Evolutionary conservation across 1,140 invertebrate genomes (phyloP), one percentile per base, ranked within the genome.

Genomic region (Drosophila prosaltans): DNA sequence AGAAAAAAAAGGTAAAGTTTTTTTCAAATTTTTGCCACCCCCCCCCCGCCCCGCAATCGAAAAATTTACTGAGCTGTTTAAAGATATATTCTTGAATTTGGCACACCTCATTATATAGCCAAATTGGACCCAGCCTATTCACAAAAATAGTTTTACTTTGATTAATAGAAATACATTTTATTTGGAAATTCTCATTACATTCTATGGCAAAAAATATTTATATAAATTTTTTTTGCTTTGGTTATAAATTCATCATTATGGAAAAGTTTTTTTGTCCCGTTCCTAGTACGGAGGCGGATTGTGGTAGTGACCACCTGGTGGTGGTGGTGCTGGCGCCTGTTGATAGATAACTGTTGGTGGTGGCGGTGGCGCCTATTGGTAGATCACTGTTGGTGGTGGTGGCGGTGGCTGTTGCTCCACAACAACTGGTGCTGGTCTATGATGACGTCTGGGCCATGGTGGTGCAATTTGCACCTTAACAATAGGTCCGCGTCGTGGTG

Each of bases 391-490:
- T 2, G 72, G 81, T 5, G 77, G 74, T 16, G 16, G 16, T 16
- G 83, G 84, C 1, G 76, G 69, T 6, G 74, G 74, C 30, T 84
- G 58, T 55, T 86, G 82, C 2, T 89, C 83, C 7, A 88, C 83
- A 16, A 88, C 82, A 16, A 85, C 79, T n/a, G 72, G 66, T 1
- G 68, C 73, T 1, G 65, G 67, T 24, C 76, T 80, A 55, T 84
- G 84, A 43, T 85, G 88, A 45, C 88, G 83, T 6, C 86, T 58
- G 1, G 86, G 86, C 88, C 82, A 91, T 11, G 83, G 80, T 26
- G 88, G 69, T 45, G 81, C 80, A 11, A 91, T 88, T 57, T 88
- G 78, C 8, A 91, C 88, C 58, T 89, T 91, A 43, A 91, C 78
- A 3, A 81, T 68, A 16, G 88, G 88, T 43, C 88, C 83, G 9